Evolutionary conservation across 1,140 invertebrate genomes (phyloP).

Genomic region (Batillaria attramentaria): DNA sequence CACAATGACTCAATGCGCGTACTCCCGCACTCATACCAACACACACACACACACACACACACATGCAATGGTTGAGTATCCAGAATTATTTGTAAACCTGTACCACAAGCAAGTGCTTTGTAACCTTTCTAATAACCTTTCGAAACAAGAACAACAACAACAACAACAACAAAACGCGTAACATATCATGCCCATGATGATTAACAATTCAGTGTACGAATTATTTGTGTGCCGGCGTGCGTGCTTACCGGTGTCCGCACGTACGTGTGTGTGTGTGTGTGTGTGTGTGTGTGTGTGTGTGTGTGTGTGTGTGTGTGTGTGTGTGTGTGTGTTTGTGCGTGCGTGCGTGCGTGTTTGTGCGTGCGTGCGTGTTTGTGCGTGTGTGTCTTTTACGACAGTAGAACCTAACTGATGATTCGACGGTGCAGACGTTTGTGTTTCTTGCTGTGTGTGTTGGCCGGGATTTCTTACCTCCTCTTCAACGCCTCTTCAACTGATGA

Average conservation of each 20-base stretch:
- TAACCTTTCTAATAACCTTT: too few relatives aligned
- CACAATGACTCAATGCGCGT: too few relatives aligned
- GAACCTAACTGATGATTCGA: neutral
- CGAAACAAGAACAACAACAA: too few relatives aligned
- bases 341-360: neutral
- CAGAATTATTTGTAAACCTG: too few relatives aligned
- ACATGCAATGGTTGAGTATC: too few relatives aligned
- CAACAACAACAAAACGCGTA: too few relatives aligned
- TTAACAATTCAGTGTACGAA: too few relatives aligned
- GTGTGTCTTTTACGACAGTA: neutral
- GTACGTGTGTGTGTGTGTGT: slow-evolving; percentile 18
- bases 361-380: slow-evolving; percentile 13
- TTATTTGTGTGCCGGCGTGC: neutral
- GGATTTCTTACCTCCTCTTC: neutral
- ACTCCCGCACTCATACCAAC: too few relatives aligned
- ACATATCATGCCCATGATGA: too few relatives aligned
- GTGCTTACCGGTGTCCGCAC: neutral
- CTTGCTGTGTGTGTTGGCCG: neutral
- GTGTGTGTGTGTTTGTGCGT: neutral
- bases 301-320: slow-evolving; percentile 15
- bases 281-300: slow-evolving; percentile 23
- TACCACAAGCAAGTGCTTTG: too few relatives aligned
- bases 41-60: too few relatives aligned
- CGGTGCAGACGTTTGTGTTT: neutral
- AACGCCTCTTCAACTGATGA: neutral